Evolutionary conservation across 23 tunicate species (phyloP).

Genomic region (Styela clava): DNA sequence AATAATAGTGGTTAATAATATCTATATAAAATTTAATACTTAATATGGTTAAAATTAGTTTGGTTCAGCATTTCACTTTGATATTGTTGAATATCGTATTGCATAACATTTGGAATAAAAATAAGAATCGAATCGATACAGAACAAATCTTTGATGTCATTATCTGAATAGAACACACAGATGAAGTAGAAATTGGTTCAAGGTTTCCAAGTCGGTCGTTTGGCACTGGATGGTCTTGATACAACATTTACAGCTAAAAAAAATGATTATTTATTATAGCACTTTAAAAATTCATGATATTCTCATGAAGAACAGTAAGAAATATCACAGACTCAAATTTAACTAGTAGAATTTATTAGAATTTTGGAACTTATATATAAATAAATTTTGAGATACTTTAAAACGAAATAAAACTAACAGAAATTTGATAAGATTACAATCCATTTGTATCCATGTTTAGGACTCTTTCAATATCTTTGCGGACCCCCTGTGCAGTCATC

Average conservation of each 20-base stretch:
- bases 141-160: too few relatives aligned
- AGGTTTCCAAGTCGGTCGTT: slow-evolving; percentile 18
- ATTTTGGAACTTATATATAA: neutral
- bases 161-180: too few relatives aligned
- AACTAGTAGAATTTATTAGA: neutral
- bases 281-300: too few relatives aligned
- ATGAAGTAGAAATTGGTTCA: neutral
- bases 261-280: too few relatives aligned
- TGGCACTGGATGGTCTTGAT: slow-evolving; percentile 28
- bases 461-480: neutral
- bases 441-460: neutral
- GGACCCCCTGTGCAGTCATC: too few relatives aligned
- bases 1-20: too few relatives aligned
- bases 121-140: too few relatives aligned
- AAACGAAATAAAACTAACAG: neutral
- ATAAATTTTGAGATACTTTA: too few relatives aligned
- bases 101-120: too few relatives aligned
- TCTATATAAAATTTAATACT: too few relatives aligned
- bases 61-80: neutral
- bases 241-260: neutral
- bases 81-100: neutral
- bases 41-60: too few relatives aligned
- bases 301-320: neutral
- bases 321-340: neutral
- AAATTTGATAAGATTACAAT: neutral